Conservation (phyloP, 2,888 invertebrate species). For the Clivina fossor region DNA sequence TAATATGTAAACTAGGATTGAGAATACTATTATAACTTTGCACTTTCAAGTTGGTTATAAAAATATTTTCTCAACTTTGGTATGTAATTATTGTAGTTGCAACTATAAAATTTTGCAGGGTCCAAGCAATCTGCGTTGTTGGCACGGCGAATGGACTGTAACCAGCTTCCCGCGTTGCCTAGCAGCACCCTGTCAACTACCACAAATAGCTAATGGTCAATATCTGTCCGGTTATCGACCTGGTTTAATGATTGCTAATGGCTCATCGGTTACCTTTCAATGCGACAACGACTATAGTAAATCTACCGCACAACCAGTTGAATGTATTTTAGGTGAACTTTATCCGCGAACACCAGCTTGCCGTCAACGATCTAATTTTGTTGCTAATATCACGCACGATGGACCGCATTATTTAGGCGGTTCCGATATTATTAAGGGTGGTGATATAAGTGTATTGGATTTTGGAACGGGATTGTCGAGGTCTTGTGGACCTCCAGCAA, state of each 20-base stretch:
- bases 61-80: no score
- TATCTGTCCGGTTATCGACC: constrained; percentile 77
- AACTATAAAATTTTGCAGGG: constrained; percentile 51
- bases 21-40: no score
- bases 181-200: constrained; percentile 74
- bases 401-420: constrained; percentile 53
- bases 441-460: constrained; percentile 63
- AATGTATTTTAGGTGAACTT: constrained; percentile 66
- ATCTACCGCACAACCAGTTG: constrained; percentile 61
- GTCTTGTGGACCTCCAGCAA: constrained; percentile 68
- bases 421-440: constrained; percentile 54
- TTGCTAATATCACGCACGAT: constrained; percentile 44
- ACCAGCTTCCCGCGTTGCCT: constrained; percentile 75
- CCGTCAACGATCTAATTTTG: constrained; percentile 55
- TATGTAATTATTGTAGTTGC: no score
- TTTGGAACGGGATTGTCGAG: constrained; percentile 48
- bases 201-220: constrained; percentile 66
- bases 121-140: constrained; percentile 72
- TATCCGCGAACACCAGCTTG: constrained; percentile 60
- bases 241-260: constrained; percentile 79
- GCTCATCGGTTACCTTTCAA: constrained; percentile 73
- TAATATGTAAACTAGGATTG: no score
- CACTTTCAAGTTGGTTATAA: no score
- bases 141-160: constrained; percentile 81
- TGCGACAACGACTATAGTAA: constrained; percentile 61